Evolutionary conservation across 2,797 vertebrate genomes (phyloP).

Genomic region (Lagocephalus sceleratus): DNA sequence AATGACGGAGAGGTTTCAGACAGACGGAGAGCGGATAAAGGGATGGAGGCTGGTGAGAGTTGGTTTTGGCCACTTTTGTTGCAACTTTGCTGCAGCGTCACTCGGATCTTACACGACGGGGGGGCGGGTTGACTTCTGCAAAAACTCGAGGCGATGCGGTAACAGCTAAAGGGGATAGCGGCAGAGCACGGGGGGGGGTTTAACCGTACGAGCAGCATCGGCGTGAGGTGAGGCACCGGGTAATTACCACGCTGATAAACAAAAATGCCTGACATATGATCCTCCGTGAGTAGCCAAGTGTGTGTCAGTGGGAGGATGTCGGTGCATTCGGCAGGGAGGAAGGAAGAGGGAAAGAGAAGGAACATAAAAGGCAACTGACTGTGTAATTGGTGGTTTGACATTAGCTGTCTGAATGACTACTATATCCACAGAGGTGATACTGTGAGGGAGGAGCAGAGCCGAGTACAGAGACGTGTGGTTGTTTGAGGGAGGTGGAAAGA

Average conservation of each 20-base stretch:
- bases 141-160: no score
- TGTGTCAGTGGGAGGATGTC: constrained; percentile 17
- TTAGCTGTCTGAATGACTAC: constrained; percentile 53
- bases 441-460: constrained; percentile 1
- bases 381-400: constrained; percentile 64
- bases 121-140: no score
- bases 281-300: neutral
- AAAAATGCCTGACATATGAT: constrained; percentile 36
- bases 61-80: no score
- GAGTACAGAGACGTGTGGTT: neutral
- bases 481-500: neutral
- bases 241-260: constrained; percentile 38
- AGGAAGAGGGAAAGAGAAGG: constrained; percentile 15
- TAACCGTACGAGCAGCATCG: constrained; percentile 14
- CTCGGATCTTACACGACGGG: no score
- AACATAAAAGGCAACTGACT: constrained; percentile 53
- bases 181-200: neutral
- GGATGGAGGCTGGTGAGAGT: no score
- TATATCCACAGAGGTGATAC: constrained; percentile 41
- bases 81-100: no score
- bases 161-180: no score
- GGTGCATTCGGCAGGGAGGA: constrained; percentile 22
- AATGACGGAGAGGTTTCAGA: no score
- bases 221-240: neutral
- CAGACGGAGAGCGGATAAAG: no score